Base-by-base conservation (phyloP, 2,113 vertebrate genomes). In the Brienomyrus brachyistius region DNA sequence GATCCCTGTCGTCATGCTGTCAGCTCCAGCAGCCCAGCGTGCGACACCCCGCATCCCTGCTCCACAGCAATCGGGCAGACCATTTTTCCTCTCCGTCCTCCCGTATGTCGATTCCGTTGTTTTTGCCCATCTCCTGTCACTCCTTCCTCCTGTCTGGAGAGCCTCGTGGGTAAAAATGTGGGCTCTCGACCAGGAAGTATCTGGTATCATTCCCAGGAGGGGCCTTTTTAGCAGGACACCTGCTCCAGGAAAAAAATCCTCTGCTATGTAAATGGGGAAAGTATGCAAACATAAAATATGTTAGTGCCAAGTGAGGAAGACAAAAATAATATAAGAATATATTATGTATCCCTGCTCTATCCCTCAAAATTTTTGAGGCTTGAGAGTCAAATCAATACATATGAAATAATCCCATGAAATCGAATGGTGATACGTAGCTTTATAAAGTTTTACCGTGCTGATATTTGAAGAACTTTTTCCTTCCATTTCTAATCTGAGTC, bases 331-430 rank as follows among this genome's bases (percentile, higher is more conserved):
- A 17, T 43, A 19, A 40, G 6, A 35, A 80, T 43, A 85, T 45
- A 50, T 85, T 21, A 23, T 10, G 5, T 85, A 27, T 85, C 40
- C 4, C 21, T 85, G 82, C 47, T 93, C 92, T n/a, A n/a, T n/a
- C n/a, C n/a, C n/a, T n/a, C 89, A 91, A 90, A 91, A 93, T 92
- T 94, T 93, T 93, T 89, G 94, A 92, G 92, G 90, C 89, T 90
- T 91, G 91, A 88, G 66, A 47, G 90, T 93, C 92, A 94, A 91
- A 93, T 94, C 94, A 92, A 92, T 94, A 92, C 87, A 90, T 92
- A 92, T 92, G 31, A 91, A 74, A 92, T 91, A 92, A 74, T 62
- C 90, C 87, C 90, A 88, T 92, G 56, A 90, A 91, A 70, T 91
- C 56, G 90, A 92, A 91, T 90, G 90, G 89, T 47, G n/a, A 47